phyloP scores from a whole-genome alignment of 2,888 invertebrate genomes.

The Onthophagus sagittarius region DNA sequence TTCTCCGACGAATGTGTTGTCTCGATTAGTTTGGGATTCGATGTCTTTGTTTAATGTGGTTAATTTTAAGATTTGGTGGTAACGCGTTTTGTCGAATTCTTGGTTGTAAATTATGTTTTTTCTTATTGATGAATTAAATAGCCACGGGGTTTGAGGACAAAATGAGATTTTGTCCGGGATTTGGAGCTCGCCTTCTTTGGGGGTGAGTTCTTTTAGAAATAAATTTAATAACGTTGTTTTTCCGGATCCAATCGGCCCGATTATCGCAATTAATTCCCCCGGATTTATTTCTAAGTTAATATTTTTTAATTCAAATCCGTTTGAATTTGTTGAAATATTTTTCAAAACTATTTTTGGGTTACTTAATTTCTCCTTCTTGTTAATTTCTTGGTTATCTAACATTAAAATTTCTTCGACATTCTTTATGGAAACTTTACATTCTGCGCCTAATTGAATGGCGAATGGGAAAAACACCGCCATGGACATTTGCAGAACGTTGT shows the following conservation, averaged over 20 bases:
- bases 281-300: slow-evolving; percentile 51
- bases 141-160: slow-evolving; percentile 78
- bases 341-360: slow-evolving; percentile 30
- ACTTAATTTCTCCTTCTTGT: slow-evolving; percentile 20
- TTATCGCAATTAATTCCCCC: slow-evolving; percentile 52
- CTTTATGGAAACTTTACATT: slow-evolving; percentile 60
- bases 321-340: slow-evolving; percentile 32
- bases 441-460: slow-evolving; percentile 59
- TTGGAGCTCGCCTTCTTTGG: slow-evolving; percentile 57
- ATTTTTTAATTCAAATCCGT: slow-evolving; percentile 49
- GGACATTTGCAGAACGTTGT: slow-evolving; percentile 67
- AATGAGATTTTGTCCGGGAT: slow-evolving; percentile 65
- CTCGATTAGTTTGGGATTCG: slow-evolving; percentile 65
- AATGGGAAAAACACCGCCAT: slow-evolving; percentile 64
- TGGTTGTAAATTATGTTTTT: slow-evolving; percentile 79
- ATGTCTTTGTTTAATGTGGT: slow-evolving; percentile 67
- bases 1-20: slow-evolving; percentile 73
- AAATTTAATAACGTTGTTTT: slow-evolving; percentile 67
- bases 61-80: slow-evolving; percentile 53
- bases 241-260: slow-evolving; percentile 66
- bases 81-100: slow-evolving; percentile 54
- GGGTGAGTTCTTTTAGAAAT: slow-evolving; percentile 69
- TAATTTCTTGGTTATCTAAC: slow-evolving; percentile 48
- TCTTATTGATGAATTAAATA: slow-evolving; percentile 65
- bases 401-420: slow-evolving; percentile 55